Evolutionary conservation across 2,888 invertebrate species (phyloP).

Genomic region (Drosophila eohydei): DNA sequence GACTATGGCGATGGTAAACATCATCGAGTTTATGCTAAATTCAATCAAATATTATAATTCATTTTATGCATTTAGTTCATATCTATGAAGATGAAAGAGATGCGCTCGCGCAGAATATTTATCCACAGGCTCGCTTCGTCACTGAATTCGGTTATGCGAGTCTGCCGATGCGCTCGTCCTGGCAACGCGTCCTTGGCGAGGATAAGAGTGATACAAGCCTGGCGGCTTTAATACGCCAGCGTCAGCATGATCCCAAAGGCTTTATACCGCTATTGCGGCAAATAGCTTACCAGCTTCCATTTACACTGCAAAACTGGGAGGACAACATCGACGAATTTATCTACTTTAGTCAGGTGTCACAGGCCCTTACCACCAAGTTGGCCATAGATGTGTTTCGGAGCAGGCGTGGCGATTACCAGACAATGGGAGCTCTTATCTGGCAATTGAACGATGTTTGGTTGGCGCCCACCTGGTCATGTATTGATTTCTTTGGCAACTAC

Average conservation of each 20-base stretch:
- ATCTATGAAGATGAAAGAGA: slow-evolving; percentile 94
- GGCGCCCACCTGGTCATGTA: slow-evolving; percentile 97
- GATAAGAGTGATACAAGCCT: slow-evolving; percentile 85
- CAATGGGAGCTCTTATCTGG: slow-evolving; percentile 99
- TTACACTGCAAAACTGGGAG: slow-evolving; percentile 86
- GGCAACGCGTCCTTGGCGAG: slow-evolving; percentile 87
- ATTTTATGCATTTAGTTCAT: slow-evolving; percentile 87
- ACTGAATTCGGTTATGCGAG: slow-evolving; percentile 99
- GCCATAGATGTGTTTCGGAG: slow-evolving; percentile 93
- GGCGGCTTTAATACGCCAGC: slow-evolving; percentile 89
- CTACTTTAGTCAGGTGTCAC: slow-evolving; percentile 94
- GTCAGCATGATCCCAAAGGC: slow-evolving; percentile 94
- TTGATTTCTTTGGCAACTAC: slow-evolving; percentile 87
- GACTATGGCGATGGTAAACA: slow-evolving; percentile 93
- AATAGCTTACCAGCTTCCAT: slow-evolving; percentile 87
- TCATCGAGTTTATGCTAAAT: too few species aligned
- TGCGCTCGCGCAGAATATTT: slow-evolving; percentile 91
- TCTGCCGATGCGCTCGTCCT: slow-evolving; percentile 90
- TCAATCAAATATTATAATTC: not conserved
- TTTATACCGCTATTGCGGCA: slow-evolving; percentile 87
- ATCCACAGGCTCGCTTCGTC: slow-evolving; percentile 93
- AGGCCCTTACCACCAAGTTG: slow-evolving; percentile 94
- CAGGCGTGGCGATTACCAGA: slow-evolving; percentile 84
- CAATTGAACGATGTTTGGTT: slow-evolving; percentile 99
- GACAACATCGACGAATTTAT: slow-evolving; percentile 89